phyloP scores from a whole-genome alignment of 2,797 vertebrate genomes.

The Notamacropus eugenii region DNA sequence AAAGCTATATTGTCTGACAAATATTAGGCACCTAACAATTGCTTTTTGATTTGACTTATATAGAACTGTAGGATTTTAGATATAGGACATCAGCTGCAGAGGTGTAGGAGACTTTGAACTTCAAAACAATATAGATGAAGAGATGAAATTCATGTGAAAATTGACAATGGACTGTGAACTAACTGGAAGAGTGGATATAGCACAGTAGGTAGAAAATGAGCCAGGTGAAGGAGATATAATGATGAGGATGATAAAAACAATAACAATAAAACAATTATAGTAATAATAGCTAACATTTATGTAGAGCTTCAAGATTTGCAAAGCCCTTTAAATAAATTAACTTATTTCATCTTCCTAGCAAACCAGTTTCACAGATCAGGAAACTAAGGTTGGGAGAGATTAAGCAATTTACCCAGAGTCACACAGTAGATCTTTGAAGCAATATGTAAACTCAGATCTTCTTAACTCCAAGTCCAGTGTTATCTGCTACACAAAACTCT shows the following conservation, averaged over 20 bases:
- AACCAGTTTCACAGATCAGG: neutral
- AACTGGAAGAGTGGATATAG: neutral
- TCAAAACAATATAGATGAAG: neutral
- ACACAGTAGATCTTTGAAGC: neutral
- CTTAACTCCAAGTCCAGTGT: neutral
- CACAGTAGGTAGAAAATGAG: neutral
- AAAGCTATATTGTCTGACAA: neutral
- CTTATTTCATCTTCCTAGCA: neutral
- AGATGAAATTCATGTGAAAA: neutral
- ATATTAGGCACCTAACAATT: neutral
- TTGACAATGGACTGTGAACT: neutral
- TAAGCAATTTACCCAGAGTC: neutral
- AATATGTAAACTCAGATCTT: neutral
- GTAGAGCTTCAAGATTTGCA: neutral
- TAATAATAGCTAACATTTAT: neutral
- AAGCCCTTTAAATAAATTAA: neutral
- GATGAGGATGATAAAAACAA: neutral
- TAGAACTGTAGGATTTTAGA: neutral
- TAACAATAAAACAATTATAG: neutral
- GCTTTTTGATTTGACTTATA: neutral
- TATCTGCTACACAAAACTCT: neutral
- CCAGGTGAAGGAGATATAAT: neutral
- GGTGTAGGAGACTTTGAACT: neutral
- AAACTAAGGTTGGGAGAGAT: neutral
- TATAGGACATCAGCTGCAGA: neutral